Base-by-base conservation (phyloP, 1,140 invertebrate genomes). In the Meloidogyne hapla region DNA sequence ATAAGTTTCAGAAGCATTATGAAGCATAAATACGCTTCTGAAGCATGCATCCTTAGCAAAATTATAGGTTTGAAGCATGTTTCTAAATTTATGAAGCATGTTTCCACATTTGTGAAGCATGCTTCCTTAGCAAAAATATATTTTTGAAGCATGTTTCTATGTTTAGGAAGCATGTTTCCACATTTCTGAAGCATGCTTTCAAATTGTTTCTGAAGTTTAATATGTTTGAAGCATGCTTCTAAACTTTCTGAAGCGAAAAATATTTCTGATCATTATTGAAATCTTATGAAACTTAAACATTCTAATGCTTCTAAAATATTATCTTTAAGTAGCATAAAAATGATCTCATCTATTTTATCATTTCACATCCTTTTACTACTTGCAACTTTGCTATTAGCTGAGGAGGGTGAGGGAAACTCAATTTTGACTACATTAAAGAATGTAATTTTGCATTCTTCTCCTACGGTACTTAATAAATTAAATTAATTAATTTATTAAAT, bases 391-490 rank as follows among this genome's bases (percentile, higher is more conserved):
- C 12, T 38, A 18, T n/a, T 42, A n/a, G 28, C 18, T 38, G 65
- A 33, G 65, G 65, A 33, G 21, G 21, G 18, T 1, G 26, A 73
- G 15, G 56, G 28, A 15, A 62, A 64, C n/a, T 28, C 70, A 15
- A 61, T 73, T 6, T 38, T 73, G 21, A 15, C 70, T 21, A 21
- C 56, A 12, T n/a, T 73, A 28, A 73, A 63, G 38, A 61, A 64
- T 38, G 70, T 73, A 12, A 18, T 73, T 6, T 23, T 73, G 48
- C 48, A 61, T 26, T 18, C 69, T 6, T 26, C 69, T 18, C 56
- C 70, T 9, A 23, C 70, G 48, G 70, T 73, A 73, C 48, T 61
- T n/a, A 13, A 70, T 33, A 68, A 18, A 66, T 18, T 66, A 33
- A 28, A 28, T 21, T 42, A n/a, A n/a, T 42, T 67, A 42, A 25